A percentile compares a stretch with the other conserved stretches of the same genome.
phyloP scores from a whole-genome alignment of 2,888 invertebrate species.

The Polia nebulosa region DNA sequence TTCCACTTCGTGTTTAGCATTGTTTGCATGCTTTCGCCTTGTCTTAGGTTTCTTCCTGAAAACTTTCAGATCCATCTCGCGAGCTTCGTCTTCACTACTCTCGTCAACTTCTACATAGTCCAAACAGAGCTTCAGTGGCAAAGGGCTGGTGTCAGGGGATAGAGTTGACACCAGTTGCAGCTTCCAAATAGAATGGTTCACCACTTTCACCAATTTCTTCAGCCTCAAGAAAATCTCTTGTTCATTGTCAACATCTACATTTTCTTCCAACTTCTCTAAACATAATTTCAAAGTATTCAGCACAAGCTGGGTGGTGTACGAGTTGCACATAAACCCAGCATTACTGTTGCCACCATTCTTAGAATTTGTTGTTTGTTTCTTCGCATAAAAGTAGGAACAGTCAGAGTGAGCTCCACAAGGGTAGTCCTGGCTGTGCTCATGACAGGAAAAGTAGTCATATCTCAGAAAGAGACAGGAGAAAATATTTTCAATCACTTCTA shows the following conservation, averaged over 20 bases:
- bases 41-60: conserved; percentile 84
- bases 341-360: conserved; percentile 75
- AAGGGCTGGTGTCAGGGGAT: conserved; percentile 86
- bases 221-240: conserved; percentile 73
- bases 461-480: conserved; percentile 93
- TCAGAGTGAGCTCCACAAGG: conserved; percentile 87
- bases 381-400: conserved; percentile 88
- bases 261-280: conserved; percentile 87
- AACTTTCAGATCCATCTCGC: conserved; percentile 79
- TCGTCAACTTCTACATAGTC: conserved; percentile 87
- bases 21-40: conserved; percentile 79
- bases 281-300: conserved; percentile 91
- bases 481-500: conserved; percentile 93
- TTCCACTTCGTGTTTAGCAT: conserved; percentile 81
- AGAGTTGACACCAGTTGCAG: conserved; percentile 92
- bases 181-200: conserved; percentile 94
- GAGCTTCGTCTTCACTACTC: conserved; percentile 88
- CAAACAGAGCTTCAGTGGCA: conserved; percentile 83
- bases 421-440: conserved; percentile 86
- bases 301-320: conserved; percentile 91
- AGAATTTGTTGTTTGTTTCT: conserved; percentile 79
- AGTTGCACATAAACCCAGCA: conserved; percentile 91
- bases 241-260: conserved; percentile 73
- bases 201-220: conserved; percentile 85
- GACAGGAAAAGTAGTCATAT: conserved; percentile 91